A percentile compares a stretch with the other conserved stretches of the same genome.
Conservation (phyloP, 2,113 vertebrate species). For the Hippocampus guttulatus region DNA sequence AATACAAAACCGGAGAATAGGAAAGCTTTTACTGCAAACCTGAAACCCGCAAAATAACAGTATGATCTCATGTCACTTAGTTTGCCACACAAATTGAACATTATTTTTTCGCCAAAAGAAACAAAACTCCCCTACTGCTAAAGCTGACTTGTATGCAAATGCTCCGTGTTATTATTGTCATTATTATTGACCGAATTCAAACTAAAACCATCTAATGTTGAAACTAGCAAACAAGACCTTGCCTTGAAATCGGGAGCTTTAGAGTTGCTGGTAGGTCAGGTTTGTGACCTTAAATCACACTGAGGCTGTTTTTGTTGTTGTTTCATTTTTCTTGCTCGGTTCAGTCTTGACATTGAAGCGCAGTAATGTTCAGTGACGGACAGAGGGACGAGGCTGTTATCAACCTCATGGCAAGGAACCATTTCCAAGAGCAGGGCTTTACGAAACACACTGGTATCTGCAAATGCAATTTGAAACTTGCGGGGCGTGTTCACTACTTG, state of each 20-base stretch:
- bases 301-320: background rate
- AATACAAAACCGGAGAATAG: conserved; percentile 1
- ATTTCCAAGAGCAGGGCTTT: background rate
- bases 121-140: background rate
- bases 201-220: background rate
- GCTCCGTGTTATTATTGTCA: background rate
- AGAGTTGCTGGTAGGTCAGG: background rate
- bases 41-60: background rate
- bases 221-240: background rate
- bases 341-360: background rate
- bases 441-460: background rate
- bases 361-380: background rate
- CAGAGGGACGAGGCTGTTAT: background rate
- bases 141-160: background rate
- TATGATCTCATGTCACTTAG: background rate
- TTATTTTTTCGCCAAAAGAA: background rate
- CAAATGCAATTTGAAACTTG: background rate
- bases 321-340: background rate
- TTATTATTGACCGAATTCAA: background rate
- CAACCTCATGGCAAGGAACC: background rate
- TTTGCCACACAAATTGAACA: background rate
- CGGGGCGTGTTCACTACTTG: background rate
- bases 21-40: conserved; percentile 8
- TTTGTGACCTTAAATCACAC: background rate
- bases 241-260: background rate